Base-by-base conservation (phyloP, 2,888 invertebrate species). In the Caenorhabditis angaria region DNA sequence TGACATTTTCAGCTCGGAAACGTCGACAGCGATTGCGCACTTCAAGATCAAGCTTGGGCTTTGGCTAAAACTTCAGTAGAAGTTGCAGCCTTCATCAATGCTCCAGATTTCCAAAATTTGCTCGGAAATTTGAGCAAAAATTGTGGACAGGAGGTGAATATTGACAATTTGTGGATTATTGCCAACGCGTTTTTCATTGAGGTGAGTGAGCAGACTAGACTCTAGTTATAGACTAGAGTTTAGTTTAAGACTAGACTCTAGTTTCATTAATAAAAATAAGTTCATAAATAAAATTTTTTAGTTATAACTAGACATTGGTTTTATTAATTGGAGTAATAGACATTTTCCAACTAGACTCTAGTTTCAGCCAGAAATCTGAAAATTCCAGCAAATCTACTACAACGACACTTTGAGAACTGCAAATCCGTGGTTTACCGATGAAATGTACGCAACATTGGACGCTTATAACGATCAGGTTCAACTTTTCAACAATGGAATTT, bases 401-500 rank as follows among this genome's bases (percentile, higher is more conserved):
- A 68, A 74, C n/a, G 61, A 54, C 20, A 59, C 65, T 1, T 27
- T 74, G 10, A 51, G 61, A 32, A 12, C 14, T 12, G 70, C 56
- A 20, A 67, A 69, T 28, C 22, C 68, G 2, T 80, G 80, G 80
- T 76, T 70, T 29, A 62, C 68, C 2, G 71, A 68, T 27, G 70
- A 53, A 0, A 56, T 80, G 10, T 65, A 76, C 50, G 50, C 53
- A n/a, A 55, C 56, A 35, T 64, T 73, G 18, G 72, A 65, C 20
- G 58, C 48, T 4, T 63, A 76, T 25, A 75, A 80, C 53, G 73
- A 80, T 57, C 65, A 71, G 41, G 73, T 78, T 32, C 69, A 78
- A 48, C 54, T 73, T 28, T 78, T 64, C 51, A 70, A 80, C 61
- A 78, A 80, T 65, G 80, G 80, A 57, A 74, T 78, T 41, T 80